A percentile compares a stretch with the other conserved stretches of the same genome.
phyloP scores from a whole-genome alignment of 2,797 vertebrate genomes.

The Hephaestus fuliginosus region DNA sequence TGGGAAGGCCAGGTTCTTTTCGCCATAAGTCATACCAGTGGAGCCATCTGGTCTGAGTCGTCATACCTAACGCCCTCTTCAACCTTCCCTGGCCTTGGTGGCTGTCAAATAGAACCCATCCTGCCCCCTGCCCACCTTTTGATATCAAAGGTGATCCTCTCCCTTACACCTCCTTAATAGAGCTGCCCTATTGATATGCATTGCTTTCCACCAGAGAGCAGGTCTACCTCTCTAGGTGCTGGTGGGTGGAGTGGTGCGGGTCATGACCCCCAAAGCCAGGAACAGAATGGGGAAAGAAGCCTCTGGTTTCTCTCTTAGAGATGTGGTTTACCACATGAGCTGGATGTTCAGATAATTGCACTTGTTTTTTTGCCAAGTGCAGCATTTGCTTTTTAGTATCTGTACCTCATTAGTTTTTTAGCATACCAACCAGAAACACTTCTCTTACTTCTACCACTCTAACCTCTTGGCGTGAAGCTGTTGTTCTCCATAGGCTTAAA shows the following conservation, averaged over 20 bases:
- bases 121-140: conserved; percentile 24
- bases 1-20: conserved; percentile 23
- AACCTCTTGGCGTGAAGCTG: neutral
- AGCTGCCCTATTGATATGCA: conserved; percentile 68
- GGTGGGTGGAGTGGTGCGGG: conserved; percentile 32
- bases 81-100: conserved; percentile 55
- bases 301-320: neutral
- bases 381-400: neutral
- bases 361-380: neutral
- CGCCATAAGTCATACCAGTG: conserved; percentile 27
- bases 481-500: neutral
- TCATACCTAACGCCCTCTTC: conserved; percentile 55
- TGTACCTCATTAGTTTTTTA: neutral
- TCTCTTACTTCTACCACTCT: neutral
- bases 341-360: neutral
- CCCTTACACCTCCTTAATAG: conserved; percentile 37
- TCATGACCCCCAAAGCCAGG: conserved; percentile 43
- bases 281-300: conserved; percentile 22
- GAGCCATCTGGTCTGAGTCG: conserved; percentile 49
- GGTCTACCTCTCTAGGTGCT: conserved; percentile 27
- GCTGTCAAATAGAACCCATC: conserved; percentile 46
- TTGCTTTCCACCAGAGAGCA: conserved; percentile 42
- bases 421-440: neutral
- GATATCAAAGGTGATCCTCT: conserved; percentile 37
- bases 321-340: conserved; percentile 2